Conservation (phyloP, 2,113 vertebrate genomes). For the Zosterops lateralis region DNA sequence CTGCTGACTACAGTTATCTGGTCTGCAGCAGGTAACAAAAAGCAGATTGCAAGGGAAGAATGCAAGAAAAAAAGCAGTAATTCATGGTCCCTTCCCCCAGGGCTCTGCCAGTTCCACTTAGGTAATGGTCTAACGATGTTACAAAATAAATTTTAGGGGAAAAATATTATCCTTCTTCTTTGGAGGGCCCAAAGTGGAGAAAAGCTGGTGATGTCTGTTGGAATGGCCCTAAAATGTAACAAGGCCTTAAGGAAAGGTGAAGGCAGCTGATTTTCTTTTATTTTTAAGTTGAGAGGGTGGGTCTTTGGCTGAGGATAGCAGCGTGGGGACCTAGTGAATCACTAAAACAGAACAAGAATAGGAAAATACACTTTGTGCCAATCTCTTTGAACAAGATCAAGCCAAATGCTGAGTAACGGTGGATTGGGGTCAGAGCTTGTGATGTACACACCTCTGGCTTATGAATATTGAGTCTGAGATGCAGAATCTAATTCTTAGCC, state of each 20-base stretch:
- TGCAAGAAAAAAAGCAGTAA: neutral
- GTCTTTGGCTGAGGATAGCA: neutral
- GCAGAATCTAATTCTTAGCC: neutral
- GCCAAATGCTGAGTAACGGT: accelerated
- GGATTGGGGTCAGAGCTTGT: neutral
- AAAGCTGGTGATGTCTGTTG: neutral
- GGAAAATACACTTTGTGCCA: accelerated
- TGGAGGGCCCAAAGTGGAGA: neutral
- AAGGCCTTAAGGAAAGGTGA: neutral
- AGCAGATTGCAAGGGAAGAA: neutral
- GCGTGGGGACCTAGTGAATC: neutral
- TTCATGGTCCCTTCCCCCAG: neutral
- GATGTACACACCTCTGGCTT: neutral
- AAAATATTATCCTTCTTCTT: neutral
- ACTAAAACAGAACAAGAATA: neutral
- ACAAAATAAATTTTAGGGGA: neutral
- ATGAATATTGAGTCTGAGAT: neutral
- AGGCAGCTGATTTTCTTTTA: neutral
- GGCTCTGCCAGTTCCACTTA: neutral
- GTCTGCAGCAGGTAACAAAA: neutral
- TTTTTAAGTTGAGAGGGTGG: neutral
- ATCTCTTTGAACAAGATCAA: neutral
- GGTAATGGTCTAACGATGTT: neutral
- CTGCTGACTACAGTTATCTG: neutral
- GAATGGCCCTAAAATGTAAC: neutral